These are phyloP conservation scores for Speoplatyrhinus poulsoni DNA, from an alignment of 2,113 vertebrate genomes.

Conservation along the genomic window DNA sequence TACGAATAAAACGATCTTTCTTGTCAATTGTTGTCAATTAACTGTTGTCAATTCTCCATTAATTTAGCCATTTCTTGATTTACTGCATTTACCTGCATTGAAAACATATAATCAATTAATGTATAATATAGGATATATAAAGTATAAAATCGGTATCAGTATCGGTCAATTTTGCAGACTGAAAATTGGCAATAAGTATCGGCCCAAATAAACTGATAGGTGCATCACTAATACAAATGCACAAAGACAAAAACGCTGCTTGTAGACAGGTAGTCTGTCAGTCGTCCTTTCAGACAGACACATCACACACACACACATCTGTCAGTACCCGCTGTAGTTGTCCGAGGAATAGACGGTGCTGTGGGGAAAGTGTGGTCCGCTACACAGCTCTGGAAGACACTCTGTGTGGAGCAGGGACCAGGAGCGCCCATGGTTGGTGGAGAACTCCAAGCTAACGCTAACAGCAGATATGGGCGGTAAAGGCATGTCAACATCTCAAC, in stretches of 20 bases:
- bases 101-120: too few relatives aligned
- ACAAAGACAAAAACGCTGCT: background rate
- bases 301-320: background rate
- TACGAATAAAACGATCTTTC: too few relatives aligned
- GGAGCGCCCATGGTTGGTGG: conserved; percentile 91
- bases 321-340: conserved; percentile 93
- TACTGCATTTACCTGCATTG: too few relatives aligned
- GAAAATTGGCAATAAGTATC: too few relatives aligned
- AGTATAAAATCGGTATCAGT: too few relatives aligned
- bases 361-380: conserved; percentile 91
- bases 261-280: background rate
- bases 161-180: too few relatives aligned
- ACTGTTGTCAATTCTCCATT: too few relatives aligned
- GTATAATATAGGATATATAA: too few relatives aligned
- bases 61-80: too few relatives aligned
- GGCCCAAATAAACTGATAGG: too few relatives aligned
- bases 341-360: conserved; percentile 95
- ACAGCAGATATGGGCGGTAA: background rate
- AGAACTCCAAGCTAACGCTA: conserved; percentile 93
- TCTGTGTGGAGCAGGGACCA: conserved; percentile 94
- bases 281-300: background rate
- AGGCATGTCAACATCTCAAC: background rate
- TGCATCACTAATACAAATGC: too few relatives aligned
- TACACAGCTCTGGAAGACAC: conserved; percentile 92
- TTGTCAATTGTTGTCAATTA: too few relatives aligned